Conservation (phyloP, 1,140 invertebrate species). For the Bombus haemorrhoidalis region DNA sequence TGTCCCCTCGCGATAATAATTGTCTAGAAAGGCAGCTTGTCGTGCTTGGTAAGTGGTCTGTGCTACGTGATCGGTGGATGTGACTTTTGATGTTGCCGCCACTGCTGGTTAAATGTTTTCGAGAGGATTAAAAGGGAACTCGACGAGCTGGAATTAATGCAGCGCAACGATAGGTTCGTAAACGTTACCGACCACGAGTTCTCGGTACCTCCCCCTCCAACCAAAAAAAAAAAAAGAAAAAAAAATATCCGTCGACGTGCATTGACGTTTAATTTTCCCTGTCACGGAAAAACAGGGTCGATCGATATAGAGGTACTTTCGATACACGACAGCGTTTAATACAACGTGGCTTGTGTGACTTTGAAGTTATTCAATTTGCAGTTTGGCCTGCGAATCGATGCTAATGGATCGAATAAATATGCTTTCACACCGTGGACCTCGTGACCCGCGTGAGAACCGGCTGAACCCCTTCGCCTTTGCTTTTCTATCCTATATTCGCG, state of each 20-base stretch:
- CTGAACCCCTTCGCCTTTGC: slow-evolving; percentile 3
- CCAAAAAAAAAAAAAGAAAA: not conserved
- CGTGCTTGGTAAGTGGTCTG: slow-evolving; percentile 36
- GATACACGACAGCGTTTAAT: not conserved
- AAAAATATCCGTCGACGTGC: not conserved
- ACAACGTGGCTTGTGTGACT: slow-evolving; percentile 7
- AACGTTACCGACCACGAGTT: slow-evolving; percentile 17
- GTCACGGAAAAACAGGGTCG: not conserved
- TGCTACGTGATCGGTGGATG: slow-evolving; percentile 4
- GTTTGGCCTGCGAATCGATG: slow-evolving; percentile 22
- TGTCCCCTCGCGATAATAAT: slow-evolving; percentile 21
- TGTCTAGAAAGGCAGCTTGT: slow-evolving; percentile 1
- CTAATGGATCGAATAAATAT: slow-evolving; percentile 55
- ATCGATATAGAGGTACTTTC: not conserved
- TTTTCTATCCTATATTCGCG: slow-evolving; percentile 7
- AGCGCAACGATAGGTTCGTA: slow-evolving; percentile 13
- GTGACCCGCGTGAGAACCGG: not conserved
- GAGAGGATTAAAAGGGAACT: not conserved
- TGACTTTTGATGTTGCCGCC: slow-evolving; percentile 5
- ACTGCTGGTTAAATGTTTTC: not conserved
- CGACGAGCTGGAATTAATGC: slow-evolving; percentile 3
- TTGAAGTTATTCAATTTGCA: slow-evolving; percentile 47
- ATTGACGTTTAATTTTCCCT: not conserved
- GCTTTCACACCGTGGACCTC: not conserved
- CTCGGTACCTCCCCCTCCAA: too few species aligned